phyloP scores from a whole-genome alignment of 2,113 vertebrate species.

The Stegostoma tigrinum region DNA sequence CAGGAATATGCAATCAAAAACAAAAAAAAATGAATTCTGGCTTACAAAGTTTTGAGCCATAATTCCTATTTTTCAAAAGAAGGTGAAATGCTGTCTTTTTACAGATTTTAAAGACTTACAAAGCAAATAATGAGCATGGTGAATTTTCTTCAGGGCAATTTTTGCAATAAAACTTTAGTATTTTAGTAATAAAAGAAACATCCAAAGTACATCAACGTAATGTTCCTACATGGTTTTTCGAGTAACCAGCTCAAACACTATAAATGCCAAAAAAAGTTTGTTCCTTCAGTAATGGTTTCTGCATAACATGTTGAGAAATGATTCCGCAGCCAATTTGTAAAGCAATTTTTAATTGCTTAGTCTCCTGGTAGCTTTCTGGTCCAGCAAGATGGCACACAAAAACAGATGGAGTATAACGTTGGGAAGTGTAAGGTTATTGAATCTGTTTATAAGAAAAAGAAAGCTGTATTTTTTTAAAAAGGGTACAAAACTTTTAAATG shows the following conservation, averaged over 20 bases:
- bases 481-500: not conserved
- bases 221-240: not conserved
- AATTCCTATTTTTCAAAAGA: not conserved
- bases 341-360: constrained; percentile 3
- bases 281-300: not conserved
- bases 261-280: not conserved
- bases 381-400: not conserved
- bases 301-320: not conserved
- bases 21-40: not conserved
- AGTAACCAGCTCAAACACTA: not conserved
- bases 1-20: not conserved
- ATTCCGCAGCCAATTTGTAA: not conserved
- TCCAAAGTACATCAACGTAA: not conserved
- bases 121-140: not conserved
- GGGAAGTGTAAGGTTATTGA: not conserved
- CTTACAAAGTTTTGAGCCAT: not conserved
- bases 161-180: not conserved
- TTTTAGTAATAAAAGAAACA: not conserved
- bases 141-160: not conserved
- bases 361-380: not conserved
- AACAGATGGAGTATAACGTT: not conserved
- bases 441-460: not conserved
- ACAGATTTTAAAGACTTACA: not conserved
- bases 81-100: not conserved
- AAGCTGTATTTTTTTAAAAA: not conserved